Evolutionary conservation across 2,797 vertebrate species (phyloP).

Genomic region (Crax fasciolata): DNA sequence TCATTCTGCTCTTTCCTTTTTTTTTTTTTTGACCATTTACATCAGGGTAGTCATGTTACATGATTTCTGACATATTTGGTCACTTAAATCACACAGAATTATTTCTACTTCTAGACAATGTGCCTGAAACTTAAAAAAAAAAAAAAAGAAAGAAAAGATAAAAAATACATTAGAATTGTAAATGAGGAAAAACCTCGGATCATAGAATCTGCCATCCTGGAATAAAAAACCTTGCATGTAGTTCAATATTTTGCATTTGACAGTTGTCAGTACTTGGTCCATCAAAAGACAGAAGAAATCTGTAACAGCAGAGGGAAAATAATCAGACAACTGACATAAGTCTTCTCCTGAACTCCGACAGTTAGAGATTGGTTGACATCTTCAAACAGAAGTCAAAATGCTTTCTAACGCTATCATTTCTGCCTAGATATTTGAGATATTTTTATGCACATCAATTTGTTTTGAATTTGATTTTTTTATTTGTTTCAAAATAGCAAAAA

Average conservation of each 20-base stretch:
- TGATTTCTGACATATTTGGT: slow-evolving; percentile 29
- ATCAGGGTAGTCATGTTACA: slow-evolving; percentile 23
- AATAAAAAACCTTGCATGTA: background rate
- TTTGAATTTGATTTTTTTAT: background rate
- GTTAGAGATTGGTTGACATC: background rate
- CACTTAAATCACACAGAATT: slow-evolving; percentile 40
- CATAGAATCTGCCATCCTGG: slow-evolving; percentile 7
- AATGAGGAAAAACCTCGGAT: slow-evolving; percentile 38
- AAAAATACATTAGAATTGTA: slow-evolving; percentile 27
- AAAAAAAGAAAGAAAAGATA: background rate
- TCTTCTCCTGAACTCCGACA: background rate
- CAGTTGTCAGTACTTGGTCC: background rate
- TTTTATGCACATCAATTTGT: background rate
- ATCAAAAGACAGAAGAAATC: slow-evolving; percentile 29
- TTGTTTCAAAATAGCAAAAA: background rate
- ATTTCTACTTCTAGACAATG: slow-evolving; percentile 38
- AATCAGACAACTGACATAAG: background rate
- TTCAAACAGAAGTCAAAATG: slow-evolving; percentile 13
- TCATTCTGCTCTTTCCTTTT: background rate
- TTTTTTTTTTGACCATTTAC: slow-evolving; percentile 25
- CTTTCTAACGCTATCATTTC: background rate
- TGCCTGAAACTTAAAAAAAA: background rate
- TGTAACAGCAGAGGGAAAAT: background rate
- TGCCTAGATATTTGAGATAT: background rate
- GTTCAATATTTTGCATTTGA: background rate